Percentiles rank a stretch among this genome's conserved stretches.
Conservation (phyloP, 2,888 invertebrate genomes). For the Calameuta idolon region DNA sequence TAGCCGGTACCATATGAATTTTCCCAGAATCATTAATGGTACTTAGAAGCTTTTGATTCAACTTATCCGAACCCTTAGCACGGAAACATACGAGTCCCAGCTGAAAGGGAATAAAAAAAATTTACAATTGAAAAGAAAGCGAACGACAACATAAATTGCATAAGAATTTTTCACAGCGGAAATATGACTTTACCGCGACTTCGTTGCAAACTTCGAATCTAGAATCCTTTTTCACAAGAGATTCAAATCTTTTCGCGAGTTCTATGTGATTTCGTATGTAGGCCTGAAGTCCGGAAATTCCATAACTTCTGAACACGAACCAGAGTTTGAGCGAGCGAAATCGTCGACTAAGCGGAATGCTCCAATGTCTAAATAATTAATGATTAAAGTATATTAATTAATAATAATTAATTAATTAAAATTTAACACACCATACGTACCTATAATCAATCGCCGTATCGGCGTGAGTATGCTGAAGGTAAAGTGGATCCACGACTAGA, state of each 20-base stretch:
- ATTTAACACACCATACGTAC: conserved; percentile 36
- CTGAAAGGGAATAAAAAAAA: conserved; percentile 66
- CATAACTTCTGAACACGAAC: conserved; percentile 96
- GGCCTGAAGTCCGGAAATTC: conserved; percentile 91
- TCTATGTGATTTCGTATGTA: conserved; percentile 93
- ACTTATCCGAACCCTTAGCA: conserved; percentile 79
- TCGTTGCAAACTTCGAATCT: conserved; percentile 94
- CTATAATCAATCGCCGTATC: conserved; percentile 89
- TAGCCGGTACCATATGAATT: conserved; percentile 97
- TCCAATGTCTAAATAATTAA: conserved; percentile 83
- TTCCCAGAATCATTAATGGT: conserved; percentile 95
- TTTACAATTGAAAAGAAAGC: neutral
- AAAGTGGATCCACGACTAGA: conserved; percentile 96
- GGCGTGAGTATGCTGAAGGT: conserved; percentile 96
- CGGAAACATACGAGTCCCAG: conserved; percentile 94
- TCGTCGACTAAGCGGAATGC: conserved; percentile 93
- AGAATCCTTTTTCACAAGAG: conserved; percentile 81
- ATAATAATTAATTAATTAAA: conserved; percentile 8
- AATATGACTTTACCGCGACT: conserved; percentile 78
- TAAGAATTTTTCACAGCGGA: neutral
- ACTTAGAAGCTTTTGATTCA: conserved; percentile 92
- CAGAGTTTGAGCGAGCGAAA: conserved; percentile 97
- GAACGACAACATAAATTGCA: neutral
- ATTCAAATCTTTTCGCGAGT: conserved; percentile 91
- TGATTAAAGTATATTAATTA: conserved; percentile 7